Percentiles rank a stretch among this genome's conserved stretches.
These are phyloP conservation scores for Drosophila bifasciata DNA, from an alignment of 1,140 invertebrate species.

Conservation along the genomic window DNA sequence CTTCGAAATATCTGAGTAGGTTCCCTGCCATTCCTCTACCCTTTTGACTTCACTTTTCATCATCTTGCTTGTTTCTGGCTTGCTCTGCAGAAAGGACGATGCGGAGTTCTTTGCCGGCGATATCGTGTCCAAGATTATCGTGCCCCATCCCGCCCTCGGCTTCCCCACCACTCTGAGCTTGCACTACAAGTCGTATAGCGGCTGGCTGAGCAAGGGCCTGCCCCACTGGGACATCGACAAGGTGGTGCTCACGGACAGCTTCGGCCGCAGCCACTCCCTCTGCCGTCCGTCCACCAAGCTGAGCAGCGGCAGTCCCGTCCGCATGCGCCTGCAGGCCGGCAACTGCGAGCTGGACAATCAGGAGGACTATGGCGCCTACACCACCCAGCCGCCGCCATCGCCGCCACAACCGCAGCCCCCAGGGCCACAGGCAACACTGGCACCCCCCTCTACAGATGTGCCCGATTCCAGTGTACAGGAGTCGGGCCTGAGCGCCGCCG, in stretches of 20 bases:
- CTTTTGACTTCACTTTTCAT: not conserved
- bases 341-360: slow-evolving; percentile 88
- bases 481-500: slow-evolving; percentile 40
- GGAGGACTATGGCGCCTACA: slow-evolving; percentile 76
- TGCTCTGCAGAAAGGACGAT: slow-evolving; percentile 88
- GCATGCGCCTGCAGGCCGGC: slow-evolving; percentile 89
- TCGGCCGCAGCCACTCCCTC: slow-evolving; percentile 91
- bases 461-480: slow-evolving; percentile 73
- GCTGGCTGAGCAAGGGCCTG: slow-evolving; percentile 95
- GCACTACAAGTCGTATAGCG: slow-evolving; percentile 94
- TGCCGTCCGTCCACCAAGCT: slow-evolving; percentile 90
- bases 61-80: not conserved
- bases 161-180: slow-evolving; percentile 89
- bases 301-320: slow-evolving; percentile 89
- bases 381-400: slow-evolving; percentile 51
- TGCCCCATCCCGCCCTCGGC: slow-evolving; percentile 93
- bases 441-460: slow-evolving; percentile 27
- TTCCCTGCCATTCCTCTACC: slow-evolving; percentile 8
- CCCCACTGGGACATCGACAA: slow-evolving; percentile 92
- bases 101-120: slow-evolving; percentile 90
- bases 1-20: slow-evolving; percentile 93
- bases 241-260: slow-evolving; percentile 92
- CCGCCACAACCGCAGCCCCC: slow-evolving; percentile 1
- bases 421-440: not conserved
- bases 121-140: slow-evolving; percentile 91